Base-by-base conservation (phyloP, 2,888 invertebrate genomes). In the Cartodere bifasciata region DNA sequence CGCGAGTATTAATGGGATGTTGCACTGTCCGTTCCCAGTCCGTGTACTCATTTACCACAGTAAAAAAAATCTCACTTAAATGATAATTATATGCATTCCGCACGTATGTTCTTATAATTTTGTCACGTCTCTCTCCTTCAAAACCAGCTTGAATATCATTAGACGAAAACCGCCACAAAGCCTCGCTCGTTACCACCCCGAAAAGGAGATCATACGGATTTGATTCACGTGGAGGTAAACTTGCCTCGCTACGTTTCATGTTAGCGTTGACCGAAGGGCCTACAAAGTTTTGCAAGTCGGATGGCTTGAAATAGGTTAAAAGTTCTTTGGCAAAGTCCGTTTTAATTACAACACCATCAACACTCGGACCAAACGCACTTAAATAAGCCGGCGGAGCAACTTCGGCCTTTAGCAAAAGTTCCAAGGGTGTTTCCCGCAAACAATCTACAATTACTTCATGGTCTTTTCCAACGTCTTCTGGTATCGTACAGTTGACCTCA, bases 11-110 rank as follows among this genome's bases (percentile, higher is more conserved):
- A 46, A 85, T 81, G 26, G 88, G 87, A 59, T 86, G 87, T 61
- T 86, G 72, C 16, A 86, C 84, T 47, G 87, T 87, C 58, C 82
- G 69, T 60, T 88, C 88, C 95, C 95, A 97, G 60, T 95, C 92
- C 35, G 94, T 95, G 64, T 97, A 97, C 54, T 95, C 94, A 60
- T 94, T 94, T 44, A 90, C 84, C 43, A 94, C 84, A 43, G 95
- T 90, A 59, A 86, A 86, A 65, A 91, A 91, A 51, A 97, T 92
- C 63, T 95, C 94, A 54, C 88, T 90, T 46, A 92, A 70, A 60
- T 97, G 95, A 64, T 86, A 94, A 40, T 84, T 84, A 64, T 88
- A 97, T 16, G 91, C 81, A 62, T 95, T 94, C 37, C 92, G 71
- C 31, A 95, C 92, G 60, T 91, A 86, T 17, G 91, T 88, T 53